These are phyloP conservation scores for Cephalopterus ornatus DNA, from an alignment of 2,113 vertebrate genomes.

Conservation along the genomic window DNA sequence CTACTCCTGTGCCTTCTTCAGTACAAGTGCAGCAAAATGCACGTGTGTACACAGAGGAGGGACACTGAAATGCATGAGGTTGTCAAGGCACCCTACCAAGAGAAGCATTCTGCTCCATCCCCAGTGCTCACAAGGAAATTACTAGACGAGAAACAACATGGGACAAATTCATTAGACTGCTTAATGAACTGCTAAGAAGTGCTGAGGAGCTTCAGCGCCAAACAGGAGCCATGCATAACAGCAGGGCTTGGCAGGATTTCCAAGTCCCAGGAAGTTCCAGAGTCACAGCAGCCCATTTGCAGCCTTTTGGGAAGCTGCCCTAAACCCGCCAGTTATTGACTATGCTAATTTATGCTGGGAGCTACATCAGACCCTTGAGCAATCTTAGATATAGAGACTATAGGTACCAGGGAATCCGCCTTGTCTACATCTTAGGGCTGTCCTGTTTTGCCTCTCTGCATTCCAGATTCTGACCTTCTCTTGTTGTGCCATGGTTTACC, in stretches of 20 bases:
- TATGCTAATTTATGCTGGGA: neutral
- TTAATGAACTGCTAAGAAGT: neutral
- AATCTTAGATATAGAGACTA: neutral
- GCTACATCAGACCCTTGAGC: neutral
- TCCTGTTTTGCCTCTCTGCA: neutral
- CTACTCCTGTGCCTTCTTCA: neutral
- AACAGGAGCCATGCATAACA: neutral
- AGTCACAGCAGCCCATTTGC: neutral
- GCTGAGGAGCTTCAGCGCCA: neutral
- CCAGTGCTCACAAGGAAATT: neutral
- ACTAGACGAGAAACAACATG: neutral
- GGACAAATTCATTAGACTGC: neutral
- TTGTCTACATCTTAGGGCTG: neutral
- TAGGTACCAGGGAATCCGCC: neutral
- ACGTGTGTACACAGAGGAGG: neutral
- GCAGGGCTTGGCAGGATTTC: neutral
- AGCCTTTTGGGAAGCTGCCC: neutral
- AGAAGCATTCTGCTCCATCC: neutral
- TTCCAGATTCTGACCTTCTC: neutral
- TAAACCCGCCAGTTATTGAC: neutral
- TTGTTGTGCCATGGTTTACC: neutral
- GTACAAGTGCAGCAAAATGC: neutral
- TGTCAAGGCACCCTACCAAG: neutral
- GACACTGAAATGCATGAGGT: neutral
- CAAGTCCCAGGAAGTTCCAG: neutral